Evolutionary conservation across 2,888 invertebrate genomes (phyloP).

Genomic region (Synergus laeviventris): DNA sequence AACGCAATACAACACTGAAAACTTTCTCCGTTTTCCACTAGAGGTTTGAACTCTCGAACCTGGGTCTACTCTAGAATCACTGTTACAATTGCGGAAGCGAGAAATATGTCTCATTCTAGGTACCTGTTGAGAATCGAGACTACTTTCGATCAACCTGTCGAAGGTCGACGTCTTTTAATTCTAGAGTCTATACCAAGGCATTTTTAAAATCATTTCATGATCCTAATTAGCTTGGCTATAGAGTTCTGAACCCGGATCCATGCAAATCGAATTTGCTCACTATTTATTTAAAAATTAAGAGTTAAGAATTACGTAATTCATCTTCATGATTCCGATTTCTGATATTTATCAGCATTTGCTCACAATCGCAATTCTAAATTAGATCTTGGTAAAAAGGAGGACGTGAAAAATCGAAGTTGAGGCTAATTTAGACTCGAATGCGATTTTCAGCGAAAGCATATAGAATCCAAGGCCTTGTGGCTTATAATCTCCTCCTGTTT

Average conservation of each 20-base stretch:
- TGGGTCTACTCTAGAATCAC: neutral
- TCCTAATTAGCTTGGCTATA: neutral
- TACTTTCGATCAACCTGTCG: constrained; percentile 23
- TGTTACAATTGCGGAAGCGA: constrained; percentile 15
- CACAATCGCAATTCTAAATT: neutral
- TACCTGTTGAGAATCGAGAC: constrained; percentile 6
- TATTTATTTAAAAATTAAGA: neutral
- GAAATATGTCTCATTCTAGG: constrained; percentile 26
- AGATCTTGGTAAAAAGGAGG: neutral
- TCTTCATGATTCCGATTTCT: neutral
- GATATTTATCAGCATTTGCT: neutral
- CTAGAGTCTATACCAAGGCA: neutral
- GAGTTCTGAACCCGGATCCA: neutral
- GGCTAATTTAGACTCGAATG: neutral
- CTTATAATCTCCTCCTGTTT: constrained; percentile 7
- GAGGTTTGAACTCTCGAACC: constrained; percentile 21
- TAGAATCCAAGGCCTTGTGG: neutral
- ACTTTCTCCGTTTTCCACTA: constrained; percentile 30
- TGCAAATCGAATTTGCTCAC: neutral
- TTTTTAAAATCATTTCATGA: neutral
- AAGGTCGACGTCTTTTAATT: constrained; percentile 17
- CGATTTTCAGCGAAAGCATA: neutral
- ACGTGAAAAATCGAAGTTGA: neutral
- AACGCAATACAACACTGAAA: constrained; percentile 30
- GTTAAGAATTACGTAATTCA: too few relatives aligned